Base-by-base conservation (phyloP, 2,888 invertebrate genomes). In the Lissonota sp. region DNA sequence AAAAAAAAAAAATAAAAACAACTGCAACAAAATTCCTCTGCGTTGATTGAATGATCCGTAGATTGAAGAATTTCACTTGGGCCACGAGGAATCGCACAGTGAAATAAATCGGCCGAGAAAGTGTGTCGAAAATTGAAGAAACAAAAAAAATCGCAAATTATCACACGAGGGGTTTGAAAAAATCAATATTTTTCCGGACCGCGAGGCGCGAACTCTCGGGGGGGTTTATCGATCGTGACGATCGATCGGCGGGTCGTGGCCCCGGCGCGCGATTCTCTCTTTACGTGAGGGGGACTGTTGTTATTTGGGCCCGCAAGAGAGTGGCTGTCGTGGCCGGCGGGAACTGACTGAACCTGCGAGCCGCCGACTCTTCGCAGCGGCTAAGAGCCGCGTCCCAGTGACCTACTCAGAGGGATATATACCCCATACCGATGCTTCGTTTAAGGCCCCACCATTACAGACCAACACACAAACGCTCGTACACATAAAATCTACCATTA, bases 361-460 rank as follows among this genome's bases (percentile, higher is more conserved):
- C 88, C 26, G 87, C 88, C 87, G 26, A 85, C 90, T 91, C 88
- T 89, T 90, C 90, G 90, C 26, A 26, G 26, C 88, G 88, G 88
- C 89, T 88, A 86, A 87, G 87, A 91, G 91, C 89, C 89, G 87
- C 89, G 92, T 91, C 91, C 92, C 89, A 92, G 90, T 92, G 92
- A 92, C 92, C 92, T 92, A 92, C 92, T 92, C 85, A 86, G 26
- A 84, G 87, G 42, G 0, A 67, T 67, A n/a, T n/a, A n/a, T n/a
- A 66, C n/a, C 8, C 44, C 44, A 86, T 87, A 88, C 83, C 87
- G 86, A 87, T 86, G 84, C 84, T 8, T 84, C 86, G 85, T 83
- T 80, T 85, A 79, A 82, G 81, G 82, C 87, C 80, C 81, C 84
- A 84, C 86, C 82, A 26, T 26, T 26, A 26, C 26, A 26, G 26